phyloP scores from a whole-genome alignment of 2,113 vertebrate species.

The Excalfactoria chinensis region DNA sequence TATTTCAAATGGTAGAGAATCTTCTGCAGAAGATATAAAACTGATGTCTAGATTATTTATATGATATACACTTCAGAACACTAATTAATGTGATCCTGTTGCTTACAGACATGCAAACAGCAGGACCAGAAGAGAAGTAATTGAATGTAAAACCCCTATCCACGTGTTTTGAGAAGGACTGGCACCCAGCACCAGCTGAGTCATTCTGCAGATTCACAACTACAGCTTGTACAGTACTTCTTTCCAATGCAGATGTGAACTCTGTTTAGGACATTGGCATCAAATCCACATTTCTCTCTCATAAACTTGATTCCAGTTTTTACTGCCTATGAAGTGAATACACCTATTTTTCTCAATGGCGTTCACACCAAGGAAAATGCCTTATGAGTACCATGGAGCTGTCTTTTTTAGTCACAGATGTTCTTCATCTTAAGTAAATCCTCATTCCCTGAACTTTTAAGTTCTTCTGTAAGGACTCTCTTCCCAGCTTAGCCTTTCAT shows the following conservation, averaged over 20 bases:
- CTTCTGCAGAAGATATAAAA: background rate
- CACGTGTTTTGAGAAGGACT: fast-evolving
- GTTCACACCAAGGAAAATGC: background rate
- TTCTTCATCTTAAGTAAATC: background rate
- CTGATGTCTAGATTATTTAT: background rate
- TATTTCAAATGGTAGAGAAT: background rate
- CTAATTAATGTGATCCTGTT: background rate
- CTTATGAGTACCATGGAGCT: background rate
- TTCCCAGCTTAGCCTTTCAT: background rate
- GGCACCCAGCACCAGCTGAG: background rate
- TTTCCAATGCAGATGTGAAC: background rate
- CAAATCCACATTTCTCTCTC: background rate
- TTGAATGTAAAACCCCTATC: background rate
- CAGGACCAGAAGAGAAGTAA: background rate
- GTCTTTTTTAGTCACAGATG: background rate
- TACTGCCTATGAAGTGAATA: background rate
- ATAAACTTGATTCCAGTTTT: background rate
- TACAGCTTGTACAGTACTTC: background rate
- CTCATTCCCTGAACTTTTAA: background rate
- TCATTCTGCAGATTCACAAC: background rate
- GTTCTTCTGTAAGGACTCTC: background rate
- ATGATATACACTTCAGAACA: background rate
- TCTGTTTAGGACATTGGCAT: background rate
- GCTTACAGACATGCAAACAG: background rate
- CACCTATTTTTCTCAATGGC: background rate